These are phyloP conservation scores for Bubo scandiacus DNA, from an alignment of 2,113 vertebrate genomes.

Conservation along the genomic window DNA sequence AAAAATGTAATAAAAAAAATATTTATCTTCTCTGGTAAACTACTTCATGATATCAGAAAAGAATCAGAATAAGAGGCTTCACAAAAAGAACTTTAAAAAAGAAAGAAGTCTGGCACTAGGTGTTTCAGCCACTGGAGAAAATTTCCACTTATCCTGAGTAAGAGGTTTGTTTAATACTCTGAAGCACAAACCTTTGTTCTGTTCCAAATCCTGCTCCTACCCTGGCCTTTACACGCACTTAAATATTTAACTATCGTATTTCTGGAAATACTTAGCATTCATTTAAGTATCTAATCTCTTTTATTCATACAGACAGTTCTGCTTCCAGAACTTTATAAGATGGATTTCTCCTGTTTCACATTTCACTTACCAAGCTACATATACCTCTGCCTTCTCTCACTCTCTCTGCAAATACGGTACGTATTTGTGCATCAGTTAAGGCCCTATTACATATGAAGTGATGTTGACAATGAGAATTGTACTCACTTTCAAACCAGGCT, in stretches of 20 bases:
- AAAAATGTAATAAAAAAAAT: background rate
- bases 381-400: background rate
- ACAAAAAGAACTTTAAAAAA: background rate
- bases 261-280: background rate
- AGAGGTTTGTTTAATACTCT: slow-evolving; percentile 11
- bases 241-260: background rate
- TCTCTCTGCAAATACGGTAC: background rate
- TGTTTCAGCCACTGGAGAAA: background rate
- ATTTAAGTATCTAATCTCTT: background rate
- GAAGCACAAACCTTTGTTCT: background rate
- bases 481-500: background rate
- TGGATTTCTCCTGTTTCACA: background rate
- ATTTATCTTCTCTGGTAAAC: background rate
- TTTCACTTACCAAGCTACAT: background rate
- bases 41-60: background rate
- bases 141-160: background rate
- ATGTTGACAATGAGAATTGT: background rate
- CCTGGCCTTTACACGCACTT: background rate
- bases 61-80: background rate
- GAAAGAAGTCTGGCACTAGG: background rate
- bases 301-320: background rate
- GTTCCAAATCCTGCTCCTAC: background rate
- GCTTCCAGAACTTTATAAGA: background rate
- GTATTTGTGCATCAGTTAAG: background rate
- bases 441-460: background rate